A percentile compares a stretch with the other conserved stretches of the same genome.
Evolutionary conservation across 2,888 invertebrate species (phyloP).

Genomic region (Eutolmus rufibarbis): DNA sequence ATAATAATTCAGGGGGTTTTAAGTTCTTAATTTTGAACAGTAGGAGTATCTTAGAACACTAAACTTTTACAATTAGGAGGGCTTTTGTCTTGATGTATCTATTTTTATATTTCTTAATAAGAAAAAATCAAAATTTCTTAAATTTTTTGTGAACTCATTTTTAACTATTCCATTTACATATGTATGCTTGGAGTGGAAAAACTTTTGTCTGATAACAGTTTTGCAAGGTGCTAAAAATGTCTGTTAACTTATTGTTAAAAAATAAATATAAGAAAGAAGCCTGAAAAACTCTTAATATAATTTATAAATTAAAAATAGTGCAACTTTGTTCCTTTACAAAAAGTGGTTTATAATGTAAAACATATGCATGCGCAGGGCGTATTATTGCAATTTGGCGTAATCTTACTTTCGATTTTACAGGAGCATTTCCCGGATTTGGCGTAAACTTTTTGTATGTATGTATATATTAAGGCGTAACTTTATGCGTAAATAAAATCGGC

Average conservation of each 20-base stretch:
- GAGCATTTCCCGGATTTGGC: not conserved
- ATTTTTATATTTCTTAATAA: not conserved
- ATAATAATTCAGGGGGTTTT: not conserved
- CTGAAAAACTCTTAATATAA: not conserved
- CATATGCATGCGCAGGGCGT: slow-evolving; percentile 38
- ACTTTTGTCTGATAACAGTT: not conserved
- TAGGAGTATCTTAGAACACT: too few relatives aligned
- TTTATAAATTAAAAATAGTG: not conserved
- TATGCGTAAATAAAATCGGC: slow-evolving; percentile 14
- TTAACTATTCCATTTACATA: not conserved
- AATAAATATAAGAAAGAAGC: not conserved
- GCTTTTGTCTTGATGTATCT: not conserved
- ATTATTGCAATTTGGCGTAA: not conserved
- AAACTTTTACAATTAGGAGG: too few relatives aligned
- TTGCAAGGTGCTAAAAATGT: not conserved
- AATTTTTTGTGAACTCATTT: not conserved
- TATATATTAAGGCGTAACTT: slow-evolving; percentile 26
- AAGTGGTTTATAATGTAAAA: slow-evolving; percentile 1
- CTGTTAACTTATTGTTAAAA: not conserved
- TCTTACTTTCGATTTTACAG: not conserved
- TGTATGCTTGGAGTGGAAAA: not conserved
- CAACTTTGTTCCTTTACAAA: not conserved
- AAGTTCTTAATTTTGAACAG: not conserved
- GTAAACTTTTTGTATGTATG: not conserved
- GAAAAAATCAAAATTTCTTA: not conserved